These are phyloP conservation scores for Sphaeridia pumilis DNA, from an alignment of 2,888 invertebrate genomes.

Conservation along the genomic window DNA sequence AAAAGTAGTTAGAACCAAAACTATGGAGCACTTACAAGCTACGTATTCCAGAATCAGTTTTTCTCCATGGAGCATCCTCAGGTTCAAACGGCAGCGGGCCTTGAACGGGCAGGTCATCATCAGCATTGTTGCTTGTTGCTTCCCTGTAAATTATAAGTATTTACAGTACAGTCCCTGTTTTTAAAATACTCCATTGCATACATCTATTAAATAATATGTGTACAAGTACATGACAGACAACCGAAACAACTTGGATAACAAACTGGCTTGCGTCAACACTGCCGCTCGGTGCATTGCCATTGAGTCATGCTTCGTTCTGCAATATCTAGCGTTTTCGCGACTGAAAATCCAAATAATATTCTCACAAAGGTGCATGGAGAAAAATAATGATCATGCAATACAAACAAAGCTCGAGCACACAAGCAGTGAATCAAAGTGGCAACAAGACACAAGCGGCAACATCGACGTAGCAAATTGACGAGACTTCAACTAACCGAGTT, in stretches of 20 bases:
- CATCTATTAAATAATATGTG: slow-evolving; percentile 1
- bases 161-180: too few species aligned
- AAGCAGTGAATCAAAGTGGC: too few species aligned
- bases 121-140: too few species aligned
- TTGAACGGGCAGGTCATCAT: slow-evolving; percentile 83
- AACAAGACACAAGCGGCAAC: too few species aligned
- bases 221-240: slow-evolving; percentile 9
- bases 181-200: too few species aligned
- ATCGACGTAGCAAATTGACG: too few species aligned
- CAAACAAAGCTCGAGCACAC: too few species aligned
- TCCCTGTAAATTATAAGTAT: too few species aligned
- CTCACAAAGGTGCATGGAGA: too few species aligned
- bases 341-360: too few species aligned
- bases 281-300: slow-evolving; percentile 3
- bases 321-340: slow-evolving; percentile 5
- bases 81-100: slow-evolving; percentile 95
- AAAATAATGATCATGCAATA: too few species aligned
- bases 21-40: slow-evolving; percentile 69
- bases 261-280: slow-evolving; percentile 5
- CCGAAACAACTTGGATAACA: slow-evolving; percentile 15
- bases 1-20: background rate
- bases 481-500: slow-evolving; percentile 9
- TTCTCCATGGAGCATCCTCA: slow-evolving; percentile 92
- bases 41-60: slow-evolving; percentile 71
- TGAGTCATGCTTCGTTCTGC: slow-evolving; percentile 8